phyloP scores from a whole-genome alignment of 2,113 vertebrate species.

The Glareola pratincola region DNA sequence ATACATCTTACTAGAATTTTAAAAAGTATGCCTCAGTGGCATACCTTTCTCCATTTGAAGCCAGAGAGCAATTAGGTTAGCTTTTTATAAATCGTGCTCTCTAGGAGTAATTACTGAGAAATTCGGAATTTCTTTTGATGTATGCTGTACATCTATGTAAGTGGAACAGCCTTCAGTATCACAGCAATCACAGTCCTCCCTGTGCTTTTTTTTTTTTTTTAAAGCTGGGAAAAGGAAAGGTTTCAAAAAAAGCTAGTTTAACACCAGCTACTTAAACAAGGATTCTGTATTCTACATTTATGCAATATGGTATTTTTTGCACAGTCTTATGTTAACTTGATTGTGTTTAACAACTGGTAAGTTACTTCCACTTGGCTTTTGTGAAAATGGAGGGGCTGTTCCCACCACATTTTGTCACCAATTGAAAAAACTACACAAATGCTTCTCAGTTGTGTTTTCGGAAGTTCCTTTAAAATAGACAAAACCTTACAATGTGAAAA shows the following conservation, averaged over 20 bases:
- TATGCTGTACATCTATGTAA: fast-evolving
- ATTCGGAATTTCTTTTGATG: background rate
- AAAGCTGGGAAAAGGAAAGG: background rate
- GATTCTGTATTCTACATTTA: background rate
- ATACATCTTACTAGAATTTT: background rate
- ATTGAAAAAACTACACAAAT: background rate
- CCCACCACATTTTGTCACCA: background rate
- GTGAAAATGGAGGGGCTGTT: background rate
- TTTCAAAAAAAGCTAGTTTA: background rate
- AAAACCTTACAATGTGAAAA: background rate
- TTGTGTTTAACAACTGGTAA: background rate
- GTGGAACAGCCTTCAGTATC: background rate
- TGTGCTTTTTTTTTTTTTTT: background rate
- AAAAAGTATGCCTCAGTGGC: background rate
- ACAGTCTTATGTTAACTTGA: background rate
- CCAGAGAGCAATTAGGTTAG: background rate
- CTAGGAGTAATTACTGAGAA: background rate
- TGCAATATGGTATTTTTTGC: background rate
- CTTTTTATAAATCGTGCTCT: background rate
- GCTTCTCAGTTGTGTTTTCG: background rate
- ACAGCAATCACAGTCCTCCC: background rate
- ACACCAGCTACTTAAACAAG: background rate
- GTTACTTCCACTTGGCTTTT: background rate
- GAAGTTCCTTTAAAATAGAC: background rate
- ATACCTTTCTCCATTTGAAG: background rate